phyloP scores from a whole-genome alignment of 2,113 vertebrate genomes.

The Ammodytes marinus region DNA sequence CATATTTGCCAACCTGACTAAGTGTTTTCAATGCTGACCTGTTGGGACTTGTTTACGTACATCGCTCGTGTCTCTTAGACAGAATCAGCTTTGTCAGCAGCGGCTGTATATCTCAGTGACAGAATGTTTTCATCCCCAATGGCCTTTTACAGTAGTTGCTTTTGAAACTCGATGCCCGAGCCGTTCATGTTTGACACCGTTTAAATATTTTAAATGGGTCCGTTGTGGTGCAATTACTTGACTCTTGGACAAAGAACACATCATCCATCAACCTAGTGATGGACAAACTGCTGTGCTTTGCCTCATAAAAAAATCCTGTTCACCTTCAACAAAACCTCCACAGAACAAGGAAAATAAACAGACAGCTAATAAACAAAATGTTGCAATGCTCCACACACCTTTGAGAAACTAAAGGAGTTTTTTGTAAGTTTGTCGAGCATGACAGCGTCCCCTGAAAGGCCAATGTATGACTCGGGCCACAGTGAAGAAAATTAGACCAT shows the following conservation, averaged over 20 bases:
- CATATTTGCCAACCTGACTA: slow-evolving; percentile 14
- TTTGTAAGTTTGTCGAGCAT: slow-evolving; percentile 4
- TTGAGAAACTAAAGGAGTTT: slow-evolving; percentile 15
- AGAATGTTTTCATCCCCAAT: slow-evolving; percentile 54
- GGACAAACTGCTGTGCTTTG: slow-evolving; percentile 24
- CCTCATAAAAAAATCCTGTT: slow-evolving; percentile 26
- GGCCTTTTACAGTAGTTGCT: slow-evolving; percentile 54
- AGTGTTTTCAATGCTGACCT: slow-evolving; percentile 42
- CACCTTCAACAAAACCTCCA: slow-evolving; percentile 23
- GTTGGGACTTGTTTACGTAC: slow-evolving; percentile 43
- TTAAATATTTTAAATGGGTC: slow-evolving; percentile 86
- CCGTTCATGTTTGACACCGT: slow-evolving; percentile 72
- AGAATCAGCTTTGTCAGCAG: slow-evolving; percentile 49
- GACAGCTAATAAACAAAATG: not conserved
- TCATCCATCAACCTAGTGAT: slow-evolving; percentile 65
- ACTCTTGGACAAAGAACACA: slow-evolving; percentile 78
- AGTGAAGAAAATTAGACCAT: slow-evolving; percentile 34
- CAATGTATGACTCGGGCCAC: slow-evolving; percentile 36
- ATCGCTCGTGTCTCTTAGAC: slow-evolving; percentile 15
- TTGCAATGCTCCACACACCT: slow-evolving; percentile 20
- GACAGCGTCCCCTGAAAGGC: slow-evolving; percentile 35
- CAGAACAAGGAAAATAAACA: not conserved
- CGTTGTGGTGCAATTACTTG: slow-evolving; percentile 80
- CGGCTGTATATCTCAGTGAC: slow-evolving; percentile 38
- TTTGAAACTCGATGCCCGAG: slow-evolving; percentile 78